Evolutionary conservation across 2,888 invertebrate species (phyloP), one percentile per base, ranked within the genome.

Genomic region (Vesta saturnalis): DNA sequence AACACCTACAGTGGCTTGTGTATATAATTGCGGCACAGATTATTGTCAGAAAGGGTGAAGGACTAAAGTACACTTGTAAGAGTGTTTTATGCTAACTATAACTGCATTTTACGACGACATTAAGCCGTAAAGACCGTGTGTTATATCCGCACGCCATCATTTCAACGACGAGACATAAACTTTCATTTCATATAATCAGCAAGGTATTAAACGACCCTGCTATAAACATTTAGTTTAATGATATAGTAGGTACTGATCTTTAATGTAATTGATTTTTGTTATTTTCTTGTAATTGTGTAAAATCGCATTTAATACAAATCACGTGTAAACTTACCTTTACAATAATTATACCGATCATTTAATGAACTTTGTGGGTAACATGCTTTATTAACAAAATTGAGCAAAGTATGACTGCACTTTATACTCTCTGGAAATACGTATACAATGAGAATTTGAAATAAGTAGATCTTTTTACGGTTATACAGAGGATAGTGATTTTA

Each of bases 201-300:
- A 64, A 66, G 72, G 62, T 70, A 73, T 72, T 72, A 69, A 68
- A 72, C 67, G 66, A 55, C 66, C 67, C 64, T 35, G 63, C 55
- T 64, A 61, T 70, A 67, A 70, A 72, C 70, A 71, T 70, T 71
- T 71, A 70, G 72, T 73, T 74, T 72, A 70, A 73, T 72, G 70
- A 69, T 69, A 55, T 47, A 64, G 65, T 67, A 60, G 62, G 64
- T 68, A 69, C 69, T 47, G 64, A 68, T 68, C 60, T 64, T 64
- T 52, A 22, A 39, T 55, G 49, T 64, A 58, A 58, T 58, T 19
- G 19, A 35, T 58, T 58, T 58, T 58, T 58, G 23, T 56, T 55
- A 63, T 56, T 56, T 56, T 39, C 43, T 63, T 56, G 15, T 52
- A 52, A 52, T 19, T 52, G 52, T 52, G 16, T 5, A 39, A n/a